Base-by-base conservation (phyloP, 2,797 vertebrate species). In the Sebastes minor region DNA sequence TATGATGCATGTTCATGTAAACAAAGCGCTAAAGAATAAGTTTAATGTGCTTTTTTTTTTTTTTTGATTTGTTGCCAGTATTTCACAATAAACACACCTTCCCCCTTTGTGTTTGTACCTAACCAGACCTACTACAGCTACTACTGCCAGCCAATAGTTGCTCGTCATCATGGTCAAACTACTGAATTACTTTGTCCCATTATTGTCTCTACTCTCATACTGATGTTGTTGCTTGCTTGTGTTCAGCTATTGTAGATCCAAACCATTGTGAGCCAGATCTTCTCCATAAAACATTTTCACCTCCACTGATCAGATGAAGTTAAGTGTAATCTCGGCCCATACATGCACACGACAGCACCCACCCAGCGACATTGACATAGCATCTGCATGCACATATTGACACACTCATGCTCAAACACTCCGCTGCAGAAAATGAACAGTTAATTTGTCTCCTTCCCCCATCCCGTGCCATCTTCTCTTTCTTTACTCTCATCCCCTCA, bases 401-500 rank as follows among this genome's bases (percentile, higher is more conserved):
- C 85, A 71, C 79, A 77, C 49, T 81, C 75, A 18, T 35, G 49
- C 84, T 81, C 82, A 92, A 91, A 94, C 92, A 94, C 93, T 95
- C 94, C 88, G 3, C 86, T 62, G 62, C 84, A 87, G 74, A 81
- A 89, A 88, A 77, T 28, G 69, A 82, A 82, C 80, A 72, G 65
- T 90, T 90, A 2, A 82, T 89, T 88, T 88, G 42, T 78, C 67
- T 70, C 72, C 75, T 82, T 9, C 55, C 65, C 69, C 60, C 60
- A 78, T 82, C 80, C 86, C 61, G 27, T 86, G 80, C 81, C 27
- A 18, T 69, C 53, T 79, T 52, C 27, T 68, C 57, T 89, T 82
- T 80, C 77, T 80, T 74, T 52, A 38, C 42, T 9, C 49, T 76
- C 85, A 79, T 71, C 74, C 60, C 52, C 42, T 69, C 33, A n/a